Evolutionary conservation across 2,888 invertebrate species (phyloP), one percentile per base, ranked within the genome.

Genomic region (Hylaea fasciaria): DNA sequence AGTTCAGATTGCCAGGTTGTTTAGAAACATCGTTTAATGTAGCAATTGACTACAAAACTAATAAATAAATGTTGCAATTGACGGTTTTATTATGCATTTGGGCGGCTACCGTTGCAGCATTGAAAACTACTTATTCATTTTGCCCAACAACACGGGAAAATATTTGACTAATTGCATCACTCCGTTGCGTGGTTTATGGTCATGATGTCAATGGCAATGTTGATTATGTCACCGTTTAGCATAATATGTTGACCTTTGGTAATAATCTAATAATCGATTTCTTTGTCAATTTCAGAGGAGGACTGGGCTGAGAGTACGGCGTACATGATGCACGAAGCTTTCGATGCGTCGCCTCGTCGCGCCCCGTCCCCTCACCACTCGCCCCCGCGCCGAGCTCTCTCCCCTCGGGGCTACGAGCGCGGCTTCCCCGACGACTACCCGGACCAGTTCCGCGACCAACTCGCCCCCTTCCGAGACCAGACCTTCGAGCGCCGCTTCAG

Each of bases 221-320:
- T 61, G 53, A 45, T 64, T 69, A 70, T 64, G 58, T 68, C 46
- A 70, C 54, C 50, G 56, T 54, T 57, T 54, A 51, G 45, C 45
- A 61, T 55, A 56, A 32, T 32, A 32, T 32, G 32, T 32, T 32
- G 9, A 10, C 32, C 32, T 32, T 32, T 32, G 32, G 32, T 10
- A 32, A 32, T 32, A 32, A 32, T 22, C 28, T 28, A 28, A 28
- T 28, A 28, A 28, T 3, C 7, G 10, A 8, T 7, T 9, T 37
- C 16, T 66, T 76, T 49, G 67, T 74, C 68, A 68, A 49, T 77
- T 94, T 9, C 93, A 96, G 96, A 96, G 87, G 96, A 96, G 75
- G 96, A 96, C 78, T 96, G 96, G 96, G 94, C 94, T 47, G 93
- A 94, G 65, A 94, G 94, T 69, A 93, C 94, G 14, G 93, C 94